A percentile compares a stretch with the other conserved stretches of the same genome.
Evolutionary conservation across 2,888 invertebrate genomes (phyloP).

Genomic region (Lasioglossum calceatum): DNA sequence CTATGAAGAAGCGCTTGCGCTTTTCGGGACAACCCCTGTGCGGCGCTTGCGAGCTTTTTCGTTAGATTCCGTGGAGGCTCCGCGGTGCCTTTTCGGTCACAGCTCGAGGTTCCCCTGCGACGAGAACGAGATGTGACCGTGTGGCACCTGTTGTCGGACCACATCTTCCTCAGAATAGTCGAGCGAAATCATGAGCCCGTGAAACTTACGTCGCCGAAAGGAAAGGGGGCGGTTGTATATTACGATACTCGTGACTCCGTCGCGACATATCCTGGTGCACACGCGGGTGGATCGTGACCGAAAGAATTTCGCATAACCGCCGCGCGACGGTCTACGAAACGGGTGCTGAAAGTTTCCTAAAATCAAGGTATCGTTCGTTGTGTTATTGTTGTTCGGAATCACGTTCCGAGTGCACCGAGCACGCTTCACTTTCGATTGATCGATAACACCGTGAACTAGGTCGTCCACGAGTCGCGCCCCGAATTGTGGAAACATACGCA

Average conservation of each 20-base stretch:
- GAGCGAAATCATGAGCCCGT: constrained; percentile 42
- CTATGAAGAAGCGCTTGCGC: constrained; percentile 80
- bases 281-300: constrained; percentile 47
- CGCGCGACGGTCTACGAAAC: constrained; percentile 11
- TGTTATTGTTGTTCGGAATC: neutral
- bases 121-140: constrained; percentile 58
- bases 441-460: constrained; percentile 66
- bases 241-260: constrained; percentile 15
- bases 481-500: constrained; percentile 45
- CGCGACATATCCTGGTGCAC: constrained; percentile 48
- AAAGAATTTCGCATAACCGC: constrained; percentile 12
- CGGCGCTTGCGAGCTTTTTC: constrained; percentile 46
- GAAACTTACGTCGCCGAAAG: constrained; percentile 32
- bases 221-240: neutral
- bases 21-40: constrained; percentile 51
- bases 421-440: constrained; percentile 58
- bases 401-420: neutral
- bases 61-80: constrained; percentile 44
- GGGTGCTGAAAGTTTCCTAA: neutral
- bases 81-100: constrained; percentile 47
- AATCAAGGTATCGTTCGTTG: constrained; percentile 10
- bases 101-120: constrained; percentile 50
- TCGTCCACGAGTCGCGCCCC: constrained; percentile 63
- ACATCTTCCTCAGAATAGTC: constrained; percentile 38
- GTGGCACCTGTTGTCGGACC: constrained; percentile 49